These are phyloP conservation scores for Gallinago solitaria DNA, from an alignment of 2,797 vertebrate species.

Conservation along the genomic window DNA sequence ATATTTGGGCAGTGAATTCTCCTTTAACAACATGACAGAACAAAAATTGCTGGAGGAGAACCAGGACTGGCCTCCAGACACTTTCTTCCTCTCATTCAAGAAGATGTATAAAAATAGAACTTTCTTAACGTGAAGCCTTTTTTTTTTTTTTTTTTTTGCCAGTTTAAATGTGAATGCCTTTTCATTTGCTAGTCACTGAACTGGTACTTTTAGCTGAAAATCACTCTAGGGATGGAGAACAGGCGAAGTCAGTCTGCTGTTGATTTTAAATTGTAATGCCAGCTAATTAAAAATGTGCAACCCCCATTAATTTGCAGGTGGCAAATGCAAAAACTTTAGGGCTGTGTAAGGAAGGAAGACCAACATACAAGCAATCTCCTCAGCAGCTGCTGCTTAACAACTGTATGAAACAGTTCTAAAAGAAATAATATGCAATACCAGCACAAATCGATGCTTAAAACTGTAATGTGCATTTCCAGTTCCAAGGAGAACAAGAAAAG, in stretches of 20 bases:
- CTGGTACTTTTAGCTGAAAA: not conserved
- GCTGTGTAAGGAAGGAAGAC: not conserved
- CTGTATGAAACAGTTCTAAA: not conserved
- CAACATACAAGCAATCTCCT: not conserved
- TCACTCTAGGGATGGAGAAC: not conserved
- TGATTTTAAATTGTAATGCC: not conserved
- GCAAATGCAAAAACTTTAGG: not conserved
- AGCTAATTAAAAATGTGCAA: not conserved
- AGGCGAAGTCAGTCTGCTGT: not conserved
- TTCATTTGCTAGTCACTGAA: not conserved
- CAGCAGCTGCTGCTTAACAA: not conserved
- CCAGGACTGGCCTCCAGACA: not conserved
- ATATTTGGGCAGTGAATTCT: not conserved
- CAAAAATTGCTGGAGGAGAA: not conserved
- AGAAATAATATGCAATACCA: not conserved
- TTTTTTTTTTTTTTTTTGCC: not conserved
- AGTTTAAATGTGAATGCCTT: not conserved
- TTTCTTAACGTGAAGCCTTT: not conserved
- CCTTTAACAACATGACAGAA: not conserved
- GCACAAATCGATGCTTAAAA: accelerated
- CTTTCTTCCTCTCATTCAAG: not conserved
- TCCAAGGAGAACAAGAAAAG: not conserved
- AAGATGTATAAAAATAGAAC: not conserved
- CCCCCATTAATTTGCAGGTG: not conserved
- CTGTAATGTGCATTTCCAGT: not conserved